phyloP scores from a whole-genome alignment of 2,113 vertebrate species.

The Xiphophorus hellerii region DNA sequence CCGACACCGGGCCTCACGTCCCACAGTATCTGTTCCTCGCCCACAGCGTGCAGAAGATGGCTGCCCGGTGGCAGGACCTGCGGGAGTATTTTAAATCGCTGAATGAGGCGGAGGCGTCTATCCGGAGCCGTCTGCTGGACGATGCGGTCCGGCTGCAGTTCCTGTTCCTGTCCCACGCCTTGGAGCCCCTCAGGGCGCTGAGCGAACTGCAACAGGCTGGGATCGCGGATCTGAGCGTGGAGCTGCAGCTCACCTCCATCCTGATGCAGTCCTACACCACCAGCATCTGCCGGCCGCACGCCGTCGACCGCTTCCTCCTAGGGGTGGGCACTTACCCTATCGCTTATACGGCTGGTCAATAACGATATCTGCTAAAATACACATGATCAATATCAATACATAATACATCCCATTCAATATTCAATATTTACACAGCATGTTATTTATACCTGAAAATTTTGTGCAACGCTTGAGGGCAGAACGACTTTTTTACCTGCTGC shows the following conservation, averaged over 20 bases:
- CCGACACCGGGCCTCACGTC: background rate
- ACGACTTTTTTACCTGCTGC: too few relatives aligned
- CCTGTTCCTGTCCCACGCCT: slow-evolving; percentile 67
- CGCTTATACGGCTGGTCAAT: too few relatives aligned
- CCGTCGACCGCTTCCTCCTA: slow-evolving; percentile 30
- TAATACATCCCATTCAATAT: too few relatives aligned
- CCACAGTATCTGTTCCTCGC: slow-evolving; percentile 45
- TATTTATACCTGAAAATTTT: too few relatives aligned
- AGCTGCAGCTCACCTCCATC: slow-evolving; percentile 53
- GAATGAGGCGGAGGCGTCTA: accelerated
- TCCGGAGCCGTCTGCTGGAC: slow-evolving; percentile 36
- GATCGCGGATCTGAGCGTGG: background rate
- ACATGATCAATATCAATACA: too few relatives aligned
- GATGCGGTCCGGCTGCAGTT: slow-evolving; percentile 48
- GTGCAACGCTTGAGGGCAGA: too few relatives aligned
- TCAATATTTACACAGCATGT: too few relatives aligned
- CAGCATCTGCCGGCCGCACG: slow-evolving; percentile 40
- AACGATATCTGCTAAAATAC: too few relatives aligned
- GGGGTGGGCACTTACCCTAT: too few relatives aligned
- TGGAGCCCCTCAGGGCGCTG: slow-evolving; percentile 69
- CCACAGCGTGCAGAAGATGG: slow-evolving; percentile 58
- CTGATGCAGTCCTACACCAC: slow-evolving; percentile 48
- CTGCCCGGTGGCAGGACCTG: slow-evolving; percentile 58
- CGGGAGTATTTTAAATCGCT: slow-evolving; percentile 57
- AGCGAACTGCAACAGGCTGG: slow-evolving; percentile 44